These are phyloP conservation scores for Lophochroa leadbeateri DNA, from an alignment of 2,113 vertebrate species.

Conservation along the genomic window DNA sequence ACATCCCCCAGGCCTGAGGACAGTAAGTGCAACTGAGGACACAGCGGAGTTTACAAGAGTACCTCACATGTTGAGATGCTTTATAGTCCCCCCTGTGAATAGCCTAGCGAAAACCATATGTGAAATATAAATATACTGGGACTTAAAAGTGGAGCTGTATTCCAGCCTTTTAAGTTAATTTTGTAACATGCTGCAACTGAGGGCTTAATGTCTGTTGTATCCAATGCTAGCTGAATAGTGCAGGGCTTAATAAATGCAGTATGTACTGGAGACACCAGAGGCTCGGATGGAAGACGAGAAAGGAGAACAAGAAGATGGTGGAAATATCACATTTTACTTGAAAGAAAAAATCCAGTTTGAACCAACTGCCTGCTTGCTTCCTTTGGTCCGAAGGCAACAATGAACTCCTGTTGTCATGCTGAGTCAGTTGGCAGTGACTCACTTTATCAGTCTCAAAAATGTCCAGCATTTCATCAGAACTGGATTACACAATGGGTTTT, in stretches of 20 bases:
- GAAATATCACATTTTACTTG: conserved; percentile 26
- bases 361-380: conserved; percentile 37
- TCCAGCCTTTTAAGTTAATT: conserved; percentile 71
- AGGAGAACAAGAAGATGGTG: conserved; percentile 18
- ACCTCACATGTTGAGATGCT: conserved; percentile 66
- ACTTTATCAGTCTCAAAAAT: conserved; percentile 54
- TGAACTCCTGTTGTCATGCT: conserved; percentile 60
- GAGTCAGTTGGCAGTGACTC: conserved; percentile 66
- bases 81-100: conserved; percentile 68
- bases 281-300: background rate
- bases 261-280: conserved; percentile 27
- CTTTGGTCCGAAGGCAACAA: conserved; percentile 49
- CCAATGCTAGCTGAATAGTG: background rate
- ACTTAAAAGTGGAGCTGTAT: conserved; percentile 64
- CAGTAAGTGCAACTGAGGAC: conserved; percentile 64
- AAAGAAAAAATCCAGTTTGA: conserved; percentile 40
- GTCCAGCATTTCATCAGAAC: conserved; percentile 53
- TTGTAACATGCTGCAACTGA: conserved; percentile 49
- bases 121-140: conserved; percentile 71
- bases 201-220: conserved; percentile 35
- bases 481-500: conserved; percentile 51
- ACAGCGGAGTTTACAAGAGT: conserved; percentile 55
- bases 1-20: conserved; percentile 50
- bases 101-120: conserved; percentile 65
- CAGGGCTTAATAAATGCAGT: conserved; percentile 27